A percentile compares a stretch with the other conserved stretches of the same genome.
phyloP scores from a whole-genome alignment of 2,888 invertebrate genomes.

The Dasysyrphus tricinctus region DNA sequence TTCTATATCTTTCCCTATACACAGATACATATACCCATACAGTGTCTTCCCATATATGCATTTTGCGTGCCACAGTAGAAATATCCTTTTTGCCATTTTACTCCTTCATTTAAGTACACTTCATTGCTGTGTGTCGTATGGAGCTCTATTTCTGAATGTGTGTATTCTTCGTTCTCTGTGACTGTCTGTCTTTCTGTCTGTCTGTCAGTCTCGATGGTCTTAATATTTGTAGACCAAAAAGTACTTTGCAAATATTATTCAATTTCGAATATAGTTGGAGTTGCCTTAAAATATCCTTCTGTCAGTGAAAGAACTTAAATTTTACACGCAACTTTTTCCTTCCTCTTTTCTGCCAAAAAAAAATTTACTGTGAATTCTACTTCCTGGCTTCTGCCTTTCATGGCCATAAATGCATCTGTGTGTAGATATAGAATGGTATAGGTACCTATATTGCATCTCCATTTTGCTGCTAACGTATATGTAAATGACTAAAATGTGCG shows the following conservation, averaged over 20 bases:
- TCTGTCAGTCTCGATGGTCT: slow-evolving; percentile 25
- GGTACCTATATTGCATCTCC: background rate
- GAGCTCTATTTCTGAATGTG: background rate
- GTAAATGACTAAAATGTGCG: slow-evolving; percentile 33
- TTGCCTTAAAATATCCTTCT: slow-evolving; percentile 67
- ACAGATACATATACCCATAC: background rate
- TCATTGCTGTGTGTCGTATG: slow-evolving; percentile 25
- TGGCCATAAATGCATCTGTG: background rate
- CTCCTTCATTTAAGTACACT: slow-evolving; percentile 54
- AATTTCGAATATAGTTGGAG: slow-evolving; percentile 58
- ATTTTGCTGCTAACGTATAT: slow-evolving; percentile 10
- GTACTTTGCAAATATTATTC: slow-evolving; percentile 71
- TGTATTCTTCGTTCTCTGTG: background rate
- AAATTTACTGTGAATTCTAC: background rate
- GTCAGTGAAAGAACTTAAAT: slow-evolving; percentile 64
- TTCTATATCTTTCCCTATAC: background rate
- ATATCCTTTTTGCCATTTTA: slow-evolving; percentile 57
- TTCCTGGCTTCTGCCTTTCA: slow-evolving; percentile 21
- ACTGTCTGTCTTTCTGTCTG: background rate
- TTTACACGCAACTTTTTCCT: slow-evolving; percentile 64
- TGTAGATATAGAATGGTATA: background rate
- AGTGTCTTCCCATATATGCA: background rate
- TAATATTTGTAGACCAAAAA: slow-evolving; percentile 54
- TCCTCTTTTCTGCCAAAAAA: background rate
- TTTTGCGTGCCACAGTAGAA: slow-evolving; percentile 46